Evolutionary conservation across 2,113 vertebrate genomes (phyloP).

Genomic region (Pseudopipra pipra): DNA sequence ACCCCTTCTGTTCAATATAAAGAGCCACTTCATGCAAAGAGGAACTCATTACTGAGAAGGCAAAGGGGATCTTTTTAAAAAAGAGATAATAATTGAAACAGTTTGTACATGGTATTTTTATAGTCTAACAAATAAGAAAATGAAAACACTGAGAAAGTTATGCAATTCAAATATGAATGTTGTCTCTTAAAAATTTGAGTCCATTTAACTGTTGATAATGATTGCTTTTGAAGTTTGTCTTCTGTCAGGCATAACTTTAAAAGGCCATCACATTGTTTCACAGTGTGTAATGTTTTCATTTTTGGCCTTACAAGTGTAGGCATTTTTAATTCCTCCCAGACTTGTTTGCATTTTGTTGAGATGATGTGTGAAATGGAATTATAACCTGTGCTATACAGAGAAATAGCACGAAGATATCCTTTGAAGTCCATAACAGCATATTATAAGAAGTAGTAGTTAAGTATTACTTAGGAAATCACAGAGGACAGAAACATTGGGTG

Average conservation of each 20-base stretch:
- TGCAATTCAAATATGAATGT: not conserved
- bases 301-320: not conserved
- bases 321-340: constrained; percentile 47
- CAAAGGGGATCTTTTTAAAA: constrained; percentile 5
- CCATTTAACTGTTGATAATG: constrained; percentile 8
- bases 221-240: constrained; percentile 53
- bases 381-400: not conserved
- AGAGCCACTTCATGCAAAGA: constrained; percentile 37
- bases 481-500: not conserved
- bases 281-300: constrained; percentile 14
- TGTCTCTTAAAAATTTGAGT: not conserved
- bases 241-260: constrained; percentile 18
- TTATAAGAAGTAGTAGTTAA: not conserved
- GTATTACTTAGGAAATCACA: not conserved
- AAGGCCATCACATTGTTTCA: not conserved
- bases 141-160: not conserved
- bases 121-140: constrained; percentile 40
- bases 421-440: constrained; percentile 26
- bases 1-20: constrained; percentile 30
- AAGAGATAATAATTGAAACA: constrained; percentile 39
- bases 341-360: constrained; percentile 3
- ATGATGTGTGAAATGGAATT: constrained; percentile 36
- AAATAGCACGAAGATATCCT: constrained; percentile 3
- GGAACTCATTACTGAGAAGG: constrained; percentile 34
- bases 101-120: not conserved